Base-by-base conservation (phyloP, 2,113 vertebrate species). In the Jaculus jaculus region DNA sequence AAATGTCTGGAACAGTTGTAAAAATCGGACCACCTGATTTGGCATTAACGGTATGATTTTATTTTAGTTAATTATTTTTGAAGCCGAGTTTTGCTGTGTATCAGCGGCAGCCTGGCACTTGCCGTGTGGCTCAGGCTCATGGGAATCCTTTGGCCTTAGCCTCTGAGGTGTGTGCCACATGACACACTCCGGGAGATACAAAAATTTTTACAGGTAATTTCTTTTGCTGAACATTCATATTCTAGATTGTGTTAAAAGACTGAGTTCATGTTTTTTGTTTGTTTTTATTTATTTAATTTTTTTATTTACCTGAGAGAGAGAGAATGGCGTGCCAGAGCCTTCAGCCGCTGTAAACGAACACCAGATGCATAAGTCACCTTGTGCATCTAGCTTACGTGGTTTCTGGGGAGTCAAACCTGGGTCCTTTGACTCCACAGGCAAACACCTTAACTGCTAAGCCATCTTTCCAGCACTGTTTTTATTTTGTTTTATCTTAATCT, bases 1-100 rank as follows among this genome's bases (percentile, higher is more conserved):
- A 98, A 95, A 98, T 98, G 96, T 97, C 98, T 96, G 98, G 98
- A 87, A 97, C 93, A 23, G 98, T 96, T 39, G 77, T 99, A 66
- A 97, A 97, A 93, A 98, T 99, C 7, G 97, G 98, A 63, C 98
- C 99, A 16, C 97, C 94, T 10, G 98, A 98, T 68, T 96, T 98
- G 82, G 98, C 95, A 74, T 42, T 96, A 82, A 96, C 93, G 88
- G 98, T 98, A 98, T 89, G 96, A 87, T 58, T 95, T 91, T 23
- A 69, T 84, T 4, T 21, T 2, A 24, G 32, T 63, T 74, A 42
- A 37, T 89, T 83, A 84, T 85, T 84, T 9, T 68, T 68, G 28
- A 66, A 26, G 24, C 65, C 30, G 24, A 23, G 61, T 66, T 26
- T 28, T 66, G 37, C 80, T 13, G 37, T 34, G 61, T 42, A 24